phyloP scores from a whole-genome alignment of 2,113 vertebrate species.

The Gallinago undulata region DNA sequence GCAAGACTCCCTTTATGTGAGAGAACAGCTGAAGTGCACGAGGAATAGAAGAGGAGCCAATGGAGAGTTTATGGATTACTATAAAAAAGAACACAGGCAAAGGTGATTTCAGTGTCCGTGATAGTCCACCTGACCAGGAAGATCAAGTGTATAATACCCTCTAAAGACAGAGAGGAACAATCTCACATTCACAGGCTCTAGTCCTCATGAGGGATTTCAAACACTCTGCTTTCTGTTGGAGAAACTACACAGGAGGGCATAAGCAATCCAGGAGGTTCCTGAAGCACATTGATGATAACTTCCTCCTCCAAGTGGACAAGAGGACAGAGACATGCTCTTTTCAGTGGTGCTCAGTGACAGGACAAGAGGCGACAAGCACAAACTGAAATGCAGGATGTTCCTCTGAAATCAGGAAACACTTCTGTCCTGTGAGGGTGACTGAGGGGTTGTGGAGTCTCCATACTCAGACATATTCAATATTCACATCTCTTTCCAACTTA shows the following conservation, averaged over 20 bases:
- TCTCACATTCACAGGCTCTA: neutral
- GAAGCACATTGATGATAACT: neutral
- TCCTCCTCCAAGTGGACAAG: neutral
- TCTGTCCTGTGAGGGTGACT: neutral
- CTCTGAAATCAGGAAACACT: neutral
- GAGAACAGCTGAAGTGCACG: accelerated
- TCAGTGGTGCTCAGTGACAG: neutral
- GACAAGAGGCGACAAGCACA: neutral
- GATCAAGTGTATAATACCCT: neutral
- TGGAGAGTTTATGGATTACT: neutral
- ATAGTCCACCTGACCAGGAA: neutral
- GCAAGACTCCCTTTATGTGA: neutral
- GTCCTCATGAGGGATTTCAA: neutral
- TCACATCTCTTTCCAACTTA: neutral
- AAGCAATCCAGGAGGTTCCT: neutral
- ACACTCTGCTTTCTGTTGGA: neutral
- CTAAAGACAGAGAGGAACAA: neutral
- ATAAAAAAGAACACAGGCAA: neutral
- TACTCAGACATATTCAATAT: neutral
- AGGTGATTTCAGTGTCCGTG: neutral
- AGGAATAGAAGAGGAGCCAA: neutral
- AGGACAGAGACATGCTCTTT: neutral
- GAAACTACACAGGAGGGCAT: neutral
- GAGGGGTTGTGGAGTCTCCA: neutral
- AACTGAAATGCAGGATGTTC: neutral